A percentile compares a stretch with the other conserved stretches of the same genome.
Conservation (phyloP, 2,113 vertebrate genomes). For the Megatriorchis doriae region DNA sequence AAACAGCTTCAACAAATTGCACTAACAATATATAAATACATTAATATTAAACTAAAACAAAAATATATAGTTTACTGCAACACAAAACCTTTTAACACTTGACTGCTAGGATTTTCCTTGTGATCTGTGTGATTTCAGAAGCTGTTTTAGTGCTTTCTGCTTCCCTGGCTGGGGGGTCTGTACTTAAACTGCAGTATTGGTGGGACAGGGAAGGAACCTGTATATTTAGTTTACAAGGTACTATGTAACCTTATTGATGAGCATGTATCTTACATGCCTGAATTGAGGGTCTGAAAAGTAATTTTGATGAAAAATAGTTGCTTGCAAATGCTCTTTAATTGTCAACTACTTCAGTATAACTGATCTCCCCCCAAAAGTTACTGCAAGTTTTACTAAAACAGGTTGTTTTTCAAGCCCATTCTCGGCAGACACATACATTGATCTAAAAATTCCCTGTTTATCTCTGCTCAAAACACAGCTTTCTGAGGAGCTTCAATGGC, state of each 20-base stretch:
- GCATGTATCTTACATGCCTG: accelerated
- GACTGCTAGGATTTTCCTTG: not conserved
- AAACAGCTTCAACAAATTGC: slow-evolving; percentile 22
- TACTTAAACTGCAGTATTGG: not conserved
- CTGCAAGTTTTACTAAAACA: not conserved
- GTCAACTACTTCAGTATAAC: not conserved
- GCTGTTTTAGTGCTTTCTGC: not conserved
- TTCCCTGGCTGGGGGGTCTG: not conserved
- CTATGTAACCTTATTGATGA: not conserved
- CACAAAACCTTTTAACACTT: not conserved
- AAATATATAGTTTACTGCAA: not conserved
- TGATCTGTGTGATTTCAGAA: not conserved
- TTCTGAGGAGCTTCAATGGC: not conserved
- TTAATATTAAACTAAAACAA: slow-evolving; percentile 19
- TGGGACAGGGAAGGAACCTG: not conserved
- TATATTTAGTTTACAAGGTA: not conserved
- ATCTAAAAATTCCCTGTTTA: not conserved
- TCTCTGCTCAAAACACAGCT: not conserved
- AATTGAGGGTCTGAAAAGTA: not conserved
- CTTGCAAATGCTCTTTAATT: not conserved
- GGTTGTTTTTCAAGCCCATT: not conserved
- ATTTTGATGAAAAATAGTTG: slow-evolving; percentile 11
- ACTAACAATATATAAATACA: slow-evolving; percentile 33
- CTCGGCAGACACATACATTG: not conserved
- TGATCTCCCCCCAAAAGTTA: not conserved